Evolutionary conservation across 1,140 invertebrate genomes (phyloP), one percentile per base, ranked within the genome.

Genomic region (Lordiphosa stackelbergi): DNA sequence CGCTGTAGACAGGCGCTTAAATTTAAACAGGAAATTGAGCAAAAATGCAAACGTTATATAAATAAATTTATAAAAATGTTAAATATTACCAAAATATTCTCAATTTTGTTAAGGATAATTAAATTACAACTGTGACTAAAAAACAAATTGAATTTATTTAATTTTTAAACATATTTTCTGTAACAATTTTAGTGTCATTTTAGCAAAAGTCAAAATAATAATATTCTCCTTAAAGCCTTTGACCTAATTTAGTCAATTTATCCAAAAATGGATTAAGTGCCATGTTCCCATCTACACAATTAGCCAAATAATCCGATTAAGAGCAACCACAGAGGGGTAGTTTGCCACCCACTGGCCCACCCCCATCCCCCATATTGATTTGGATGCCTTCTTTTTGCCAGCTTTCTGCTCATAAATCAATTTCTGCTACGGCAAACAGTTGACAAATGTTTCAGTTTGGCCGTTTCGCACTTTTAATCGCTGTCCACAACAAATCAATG

Each of bases 381-480:
- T 56, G 45, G 49, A 12, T 62, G 35, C 16, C 35, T 43, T 53
- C 40, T 49, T 52, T 66, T 35, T 37, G 64, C 35, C 37, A 53
- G 53, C 42, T 47, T 36, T 42, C 41, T 2, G 40, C 66, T 66
- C 66, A 70, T 70, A 70, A 70, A 70, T 70, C 66, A 70, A 53
- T 57, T 70, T 66, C 34, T 66, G 43, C 63, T 38, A 43, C 35
- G 35, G 49, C 66, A 57, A 66, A 66, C 63, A 64, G 66, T 66
- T 70, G 66, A 66, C 66, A 65, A 65, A 69, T 69, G 62, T 52
- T 19, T 35, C 13, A 16, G 36, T 19, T 38, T 4, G 28, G 52
- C n/a, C 34, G 11, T 52, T n/a, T 40, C 43, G 43, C 38, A 16
- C 53, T 54, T 54, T 62, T 62, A 66, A 69, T 60, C 55, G 61